These are phyloP conservation scores for Cephalotes varians DNA, from an alignment of 2,888 invertebrate species.

Conservation along the genomic window DNA sequence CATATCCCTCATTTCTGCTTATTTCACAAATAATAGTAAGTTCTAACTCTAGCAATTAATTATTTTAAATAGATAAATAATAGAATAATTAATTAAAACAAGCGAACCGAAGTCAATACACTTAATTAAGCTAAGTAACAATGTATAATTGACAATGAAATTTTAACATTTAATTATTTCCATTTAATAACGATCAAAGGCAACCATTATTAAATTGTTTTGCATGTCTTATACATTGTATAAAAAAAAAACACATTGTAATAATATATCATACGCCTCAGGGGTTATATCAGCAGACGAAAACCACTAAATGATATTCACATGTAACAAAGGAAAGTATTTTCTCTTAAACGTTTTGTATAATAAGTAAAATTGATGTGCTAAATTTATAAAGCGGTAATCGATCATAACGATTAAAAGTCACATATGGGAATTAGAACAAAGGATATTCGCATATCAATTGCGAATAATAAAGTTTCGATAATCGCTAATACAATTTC, in stretches of 20 bases:
- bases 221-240: not conserved
- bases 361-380: not conserved
- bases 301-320: slow-evolving; percentile 11
- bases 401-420: not conserved
- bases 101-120: not conserved
- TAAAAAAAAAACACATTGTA: not conserved
- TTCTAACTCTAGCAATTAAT: not conserved
- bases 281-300: not conserved
- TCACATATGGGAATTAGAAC: not conserved
- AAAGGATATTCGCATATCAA: not conserved
- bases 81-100: not conserved
- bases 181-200: slow-evolving; percentile 17
- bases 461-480: not conserved
- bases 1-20: not conserved
- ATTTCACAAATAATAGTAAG: not conserved
- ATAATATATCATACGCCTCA: not conserved
- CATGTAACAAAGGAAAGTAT: slow-evolving; percentile 2
- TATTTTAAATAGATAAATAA: not conserved
- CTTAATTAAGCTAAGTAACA: not conserved
- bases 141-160: slow-evolving; percentile 1
- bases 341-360: slow-evolving; percentile 16
- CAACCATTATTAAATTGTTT: not conserved
- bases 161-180: slow-evolving; percentile 6
- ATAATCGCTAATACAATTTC: not conserved
- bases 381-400: slow-evolving; percentile 26